Base-by-base conservation (phyloP, 1,140 invertebrate genomes). In the Ptiloglossa arizonensis region DNA sequence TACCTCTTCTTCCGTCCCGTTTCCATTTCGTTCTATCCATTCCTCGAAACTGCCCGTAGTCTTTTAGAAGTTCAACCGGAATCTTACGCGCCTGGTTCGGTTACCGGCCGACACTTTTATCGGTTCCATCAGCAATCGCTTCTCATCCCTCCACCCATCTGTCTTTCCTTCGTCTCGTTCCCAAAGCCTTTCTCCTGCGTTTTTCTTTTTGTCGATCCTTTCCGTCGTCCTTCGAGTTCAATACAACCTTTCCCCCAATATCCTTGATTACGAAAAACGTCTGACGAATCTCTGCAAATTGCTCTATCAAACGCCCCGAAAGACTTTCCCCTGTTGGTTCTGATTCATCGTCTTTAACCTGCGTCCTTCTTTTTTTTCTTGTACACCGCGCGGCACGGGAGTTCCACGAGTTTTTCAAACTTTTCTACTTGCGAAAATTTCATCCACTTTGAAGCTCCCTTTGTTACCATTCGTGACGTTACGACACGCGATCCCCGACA, bases 21-120 rank as follows among this genome's bases (percentile, higher is more conserved):
- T 48, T 24, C 22, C 35, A 35, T 63, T 46, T 56, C 52, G 15
- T 72, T 22, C 24, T 17, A 24, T 73, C 63, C n/a, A 35, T 27
- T 60, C 52, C 32, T 24, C 15, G 24, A 13, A 9, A 19, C 54
- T 35, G 22, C 13, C 35, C 35, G 38, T 52, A 46, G 48, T 17
- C 38, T 81, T 82, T 79, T 70, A 69, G 24, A 54, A 52, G 29
- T 50, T 82, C 48, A 32, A 2, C 9, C 52, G 67, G 52, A 82
- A 48, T 52, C 70, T 67, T 70, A 24, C 38, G 60, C 70, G 66
- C 57, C n/a, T 32, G 41, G 46, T 41, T 35, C 27, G 48, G 64
- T 78, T 79, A 69, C 27, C 56, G 22, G 6, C 70, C 59, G 76
- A 79, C 70, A 74, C 48, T 80, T 84, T 75, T 80, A 83, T 84